phyloP scores from a whole-genome alignment of 2,113 vertebrate species.

The Cinclus mexicanus region DNA sequence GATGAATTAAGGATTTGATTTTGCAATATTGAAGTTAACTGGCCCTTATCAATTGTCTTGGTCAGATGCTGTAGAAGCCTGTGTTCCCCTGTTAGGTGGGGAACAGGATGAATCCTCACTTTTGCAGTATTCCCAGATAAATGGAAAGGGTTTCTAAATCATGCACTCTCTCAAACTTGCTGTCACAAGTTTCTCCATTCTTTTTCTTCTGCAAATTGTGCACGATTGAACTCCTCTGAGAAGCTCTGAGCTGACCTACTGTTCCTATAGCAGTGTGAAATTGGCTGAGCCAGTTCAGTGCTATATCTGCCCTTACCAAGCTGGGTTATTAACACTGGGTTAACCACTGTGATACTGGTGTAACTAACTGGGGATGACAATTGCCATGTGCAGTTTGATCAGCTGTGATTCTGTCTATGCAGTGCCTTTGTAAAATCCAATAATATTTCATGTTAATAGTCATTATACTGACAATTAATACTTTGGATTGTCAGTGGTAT shows the following conservation, averaged over 20 bases:
- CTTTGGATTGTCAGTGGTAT: background rate
- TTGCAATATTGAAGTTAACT: background rate
- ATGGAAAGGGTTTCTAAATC: background rate
- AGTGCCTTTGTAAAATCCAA: background rate
- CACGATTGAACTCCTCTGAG: background rate
- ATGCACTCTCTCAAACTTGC: background rate
- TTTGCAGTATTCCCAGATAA: background rate
- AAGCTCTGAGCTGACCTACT: background rate
- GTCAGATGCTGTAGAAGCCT: background rate
- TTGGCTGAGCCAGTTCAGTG: background rate
- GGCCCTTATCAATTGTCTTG: background rate
- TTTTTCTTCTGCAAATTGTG: background rate
- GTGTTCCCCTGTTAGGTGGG: background rate
- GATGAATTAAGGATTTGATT: background rate
- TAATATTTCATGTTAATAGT: background rate
- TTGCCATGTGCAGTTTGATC: background rate
- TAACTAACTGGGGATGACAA: background rate
- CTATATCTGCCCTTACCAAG: background rate
- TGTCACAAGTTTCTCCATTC: background rate
- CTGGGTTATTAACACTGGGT: background rate
- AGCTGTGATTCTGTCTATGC: accelerated
- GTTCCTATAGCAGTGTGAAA: background rate
- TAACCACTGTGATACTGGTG: background rate
- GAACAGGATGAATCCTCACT: background rate
- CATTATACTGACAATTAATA: background rate